phyloP scores from a whole-genome alignment of 2,797 vertebrate genomes.

The Argya squamiceps region DNA sequence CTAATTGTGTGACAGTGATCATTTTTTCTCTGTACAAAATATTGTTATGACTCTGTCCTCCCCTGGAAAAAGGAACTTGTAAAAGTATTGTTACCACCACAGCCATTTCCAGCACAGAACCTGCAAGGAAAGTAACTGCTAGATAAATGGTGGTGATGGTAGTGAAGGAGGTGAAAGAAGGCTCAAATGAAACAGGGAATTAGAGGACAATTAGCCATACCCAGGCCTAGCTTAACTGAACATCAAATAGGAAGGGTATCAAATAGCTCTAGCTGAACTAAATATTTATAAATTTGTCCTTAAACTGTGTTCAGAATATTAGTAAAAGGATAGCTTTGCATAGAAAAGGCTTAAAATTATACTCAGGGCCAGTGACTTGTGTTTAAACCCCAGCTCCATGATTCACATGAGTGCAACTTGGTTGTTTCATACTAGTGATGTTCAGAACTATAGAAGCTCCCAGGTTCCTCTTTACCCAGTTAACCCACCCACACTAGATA shows the following conservation, averaged over 20 bases:
- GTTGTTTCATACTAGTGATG: not conserved
- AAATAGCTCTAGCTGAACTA: not conserved
- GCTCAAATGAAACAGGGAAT: not conserved
- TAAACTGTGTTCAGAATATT: not conserved
- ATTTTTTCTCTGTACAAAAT: not conserved
- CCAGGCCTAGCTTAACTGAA: not conserved
- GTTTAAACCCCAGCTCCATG: not conserved
- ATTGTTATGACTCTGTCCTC: not conserved
- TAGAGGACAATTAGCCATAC: not conserved
- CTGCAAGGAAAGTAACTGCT: not conserved
- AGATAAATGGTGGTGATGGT: not conserved
- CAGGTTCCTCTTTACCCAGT: not conserved
- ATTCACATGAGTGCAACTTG: not conserved
- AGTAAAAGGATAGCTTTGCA: not conserved
- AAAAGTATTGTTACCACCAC: fast-evolving
- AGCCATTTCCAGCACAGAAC: not conserved
- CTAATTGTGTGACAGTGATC: not conserved
- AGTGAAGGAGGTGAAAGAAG: not conserved
- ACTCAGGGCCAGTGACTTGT: not conserved
- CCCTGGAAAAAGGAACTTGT: not conserved
- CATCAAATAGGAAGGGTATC: not conserved
- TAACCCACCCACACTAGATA: not conserved
- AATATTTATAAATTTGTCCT: not conserved
- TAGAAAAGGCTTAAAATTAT: not conserved
- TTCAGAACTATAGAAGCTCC: not conserved